Evolutionary conservation across 2,888 invertebrate species (phyloP).

Genomic region (Smittia aterrima): DNA sequence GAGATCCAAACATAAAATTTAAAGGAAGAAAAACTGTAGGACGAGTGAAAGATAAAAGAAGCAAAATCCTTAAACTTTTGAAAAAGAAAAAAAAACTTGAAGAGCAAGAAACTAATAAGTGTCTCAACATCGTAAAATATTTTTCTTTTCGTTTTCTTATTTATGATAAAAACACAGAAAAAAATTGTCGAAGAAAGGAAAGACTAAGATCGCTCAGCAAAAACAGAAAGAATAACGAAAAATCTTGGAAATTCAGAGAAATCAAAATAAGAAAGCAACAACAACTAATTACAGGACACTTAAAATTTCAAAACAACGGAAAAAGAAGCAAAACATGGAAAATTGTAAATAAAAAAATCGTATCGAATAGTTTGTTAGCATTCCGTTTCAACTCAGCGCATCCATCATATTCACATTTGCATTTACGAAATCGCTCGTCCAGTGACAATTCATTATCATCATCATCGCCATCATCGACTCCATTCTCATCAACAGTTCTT

Average conservation of each 20-base stretch:
- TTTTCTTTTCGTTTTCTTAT: conserved; percentile 18
- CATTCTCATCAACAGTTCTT: too few relatives aligned
- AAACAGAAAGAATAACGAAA: background rate
- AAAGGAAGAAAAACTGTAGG: background rate
- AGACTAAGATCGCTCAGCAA: conserved; percentile 17
- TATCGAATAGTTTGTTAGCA: background rate
- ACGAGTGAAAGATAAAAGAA: background rate
- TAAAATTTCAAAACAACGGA: conserved; percentile 5
- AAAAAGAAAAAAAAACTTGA: background rate
- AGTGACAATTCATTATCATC: background rate
- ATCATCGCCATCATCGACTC: too few relatives aligned
- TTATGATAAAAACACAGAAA: background rate
- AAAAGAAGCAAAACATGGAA: conserved; percentile 13
- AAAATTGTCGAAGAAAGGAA: conserved; percentile 18
- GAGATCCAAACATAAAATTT: background rate
- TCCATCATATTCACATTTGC: conserved; percentile 4
- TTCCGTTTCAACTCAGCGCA: background rate
- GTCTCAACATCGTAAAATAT: conserved; percentile 27
- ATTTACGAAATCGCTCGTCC: background rate
- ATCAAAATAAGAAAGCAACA: background rate
- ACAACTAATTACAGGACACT: conserved; percentile 35
- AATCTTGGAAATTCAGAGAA: background rate
- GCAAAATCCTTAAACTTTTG: background rate
- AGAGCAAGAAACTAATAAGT: conserved; percentile 21
- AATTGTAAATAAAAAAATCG: conserved; percentile 40